Evolutionary conservation across 2,113 vertebrate species (phyloP), one percentile per base, ranked within the genome.

Genomic region (Climacteris rufus): DNA sequence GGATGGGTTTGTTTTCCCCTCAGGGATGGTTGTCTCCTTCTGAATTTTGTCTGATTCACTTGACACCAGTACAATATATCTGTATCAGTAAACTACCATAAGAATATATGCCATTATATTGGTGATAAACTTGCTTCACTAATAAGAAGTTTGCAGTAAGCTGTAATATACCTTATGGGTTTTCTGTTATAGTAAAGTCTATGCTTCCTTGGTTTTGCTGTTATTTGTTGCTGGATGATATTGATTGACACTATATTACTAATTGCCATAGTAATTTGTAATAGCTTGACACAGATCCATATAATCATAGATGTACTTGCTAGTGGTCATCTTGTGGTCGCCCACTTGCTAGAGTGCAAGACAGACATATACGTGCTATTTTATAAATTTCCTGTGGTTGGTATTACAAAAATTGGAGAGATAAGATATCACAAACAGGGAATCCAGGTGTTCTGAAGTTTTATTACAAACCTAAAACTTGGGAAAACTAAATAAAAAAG

Each of bases 141-240:
- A 74, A n/a, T 4, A 1, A 15, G 20, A 39, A 53, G 3, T 72
- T 57, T 60, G 16, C 23, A 33, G 14, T 23, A 57, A 33, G 31
- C 22, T 64, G 18, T 30, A 31, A 59, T 28, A 44, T 6, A 17
- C 27, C 5, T 69, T 75, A 19, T 19, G 19, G 16, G 27, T 37
- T 78, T 79, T 82, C 20, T 71, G 17, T 10, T 5, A 0, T 16
- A 64, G 18, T 39, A 50, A 75, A 33, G 1, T 15, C 20, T 9
- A 35, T 12, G 40, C 2, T 9, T 71, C n/a, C 17, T 66, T 72
- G 25, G 3, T 30, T 84, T 76, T 83, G 16, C 9, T 50, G 16
- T 23, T 70, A n/a, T 37, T 56, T 0, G 0, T 70, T 75, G 5
- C 15, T 64, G 5, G 13, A 40, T 37, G 45, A 37, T 89, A 33